Conservation (phyloP, 1,140 invertebrate genomes). For the Pseudomyrmex pallidus region DNA sequence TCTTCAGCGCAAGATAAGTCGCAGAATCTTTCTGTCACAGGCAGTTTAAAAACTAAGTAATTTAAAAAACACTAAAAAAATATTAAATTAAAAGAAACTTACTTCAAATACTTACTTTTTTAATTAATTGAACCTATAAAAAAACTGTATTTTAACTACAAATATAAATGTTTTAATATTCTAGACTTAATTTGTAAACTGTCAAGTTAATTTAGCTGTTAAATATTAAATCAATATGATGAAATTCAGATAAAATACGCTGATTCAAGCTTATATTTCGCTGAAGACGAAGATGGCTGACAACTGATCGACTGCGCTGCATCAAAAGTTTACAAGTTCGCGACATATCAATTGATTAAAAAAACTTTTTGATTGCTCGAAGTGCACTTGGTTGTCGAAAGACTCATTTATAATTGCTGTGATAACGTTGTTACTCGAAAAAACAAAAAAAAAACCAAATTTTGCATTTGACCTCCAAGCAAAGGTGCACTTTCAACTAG, state of each 20-base stretch:
- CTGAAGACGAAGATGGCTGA: conserved; percentile 63
- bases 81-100: too few species aligned
- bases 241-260: background rate
- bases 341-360: conserved; percentile 14
- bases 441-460: background rate
- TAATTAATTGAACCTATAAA: too few species aligned
- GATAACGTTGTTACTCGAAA: conserved; percentile 2
- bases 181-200: too few species aligned
- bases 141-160: too few species aligned
- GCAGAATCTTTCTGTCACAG: background rate
- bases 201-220: too few species aligned
- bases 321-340: background rate
- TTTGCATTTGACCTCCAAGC: conserved; percentile 7
- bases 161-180: too few species aligned
- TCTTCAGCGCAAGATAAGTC: conserved; percentile 23
- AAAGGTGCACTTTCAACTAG: conserved; percentile 2
- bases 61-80: too few species aligned
- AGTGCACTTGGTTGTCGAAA: background rate
- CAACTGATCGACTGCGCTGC: conserved; percentile 62
- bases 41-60: background rate
- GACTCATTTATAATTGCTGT: background rate
- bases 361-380: background rate
- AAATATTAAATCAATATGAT: too few species aligned
- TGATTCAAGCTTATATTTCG: conserved; percentile 9
- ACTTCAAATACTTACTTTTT: too few species aligned